These are phyloP conservation scores for Puffinus mauretanicus DNA, from an alignment of 2,113 vertebrate species.

Conservation along the genomic window DNA sequence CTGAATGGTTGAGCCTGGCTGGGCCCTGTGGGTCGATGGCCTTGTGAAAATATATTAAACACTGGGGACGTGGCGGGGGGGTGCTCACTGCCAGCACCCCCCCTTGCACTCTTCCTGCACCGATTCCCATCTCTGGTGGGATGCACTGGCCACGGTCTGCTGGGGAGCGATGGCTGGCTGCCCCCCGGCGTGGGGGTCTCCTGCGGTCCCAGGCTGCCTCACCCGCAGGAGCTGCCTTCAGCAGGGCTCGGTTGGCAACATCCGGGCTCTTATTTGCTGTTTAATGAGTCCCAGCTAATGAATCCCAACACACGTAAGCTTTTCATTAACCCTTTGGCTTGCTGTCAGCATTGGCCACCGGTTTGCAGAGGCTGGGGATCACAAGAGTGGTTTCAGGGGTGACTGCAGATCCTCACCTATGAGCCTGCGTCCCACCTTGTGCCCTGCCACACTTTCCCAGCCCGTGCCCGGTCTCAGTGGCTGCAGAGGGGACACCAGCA, in stretches of 20 bases:
- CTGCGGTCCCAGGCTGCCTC: neutral
- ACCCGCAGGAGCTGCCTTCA: neutral
- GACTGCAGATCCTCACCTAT: neutral
- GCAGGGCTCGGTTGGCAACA: neutral
- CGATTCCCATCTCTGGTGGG: neutral
- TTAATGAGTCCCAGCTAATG: neutral
- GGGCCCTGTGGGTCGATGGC: no score
- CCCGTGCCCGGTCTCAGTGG: neutral
- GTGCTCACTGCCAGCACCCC: neutral
- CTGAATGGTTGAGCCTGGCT: rapidly evolving
- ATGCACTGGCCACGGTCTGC: neutral
- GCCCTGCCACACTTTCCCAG: neutral
- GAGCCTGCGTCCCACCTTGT: neutral
- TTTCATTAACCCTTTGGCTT: neutral
- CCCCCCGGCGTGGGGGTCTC: neutral
- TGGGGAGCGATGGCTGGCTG: rapidly evolving
- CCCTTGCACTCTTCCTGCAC: rapidly evolving
- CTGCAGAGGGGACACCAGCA: neutral
- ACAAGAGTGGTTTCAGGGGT: neutral
- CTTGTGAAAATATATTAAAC: neutral
- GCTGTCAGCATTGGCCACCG: neutral
- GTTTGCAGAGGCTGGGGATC: neutral
- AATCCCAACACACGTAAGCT: neutral
- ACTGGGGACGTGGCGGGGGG: rapidly evolving
- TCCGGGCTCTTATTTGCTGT: neutral